Conservation (phyloP, 2,888 invertebrate species). For the Drosophila rubida region DNA sequence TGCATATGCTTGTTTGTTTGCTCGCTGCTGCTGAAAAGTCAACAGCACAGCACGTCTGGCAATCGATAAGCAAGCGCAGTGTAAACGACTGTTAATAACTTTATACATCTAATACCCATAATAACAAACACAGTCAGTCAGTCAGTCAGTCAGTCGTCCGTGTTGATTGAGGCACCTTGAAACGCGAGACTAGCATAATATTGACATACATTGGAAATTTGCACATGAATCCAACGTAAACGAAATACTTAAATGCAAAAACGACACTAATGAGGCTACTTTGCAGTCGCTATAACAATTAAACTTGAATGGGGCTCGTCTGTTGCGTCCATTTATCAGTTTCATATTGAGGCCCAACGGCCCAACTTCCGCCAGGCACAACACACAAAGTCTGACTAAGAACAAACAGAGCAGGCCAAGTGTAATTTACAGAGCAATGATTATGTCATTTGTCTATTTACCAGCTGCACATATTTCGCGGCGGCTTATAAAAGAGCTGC, state of each 20-base stretch:
- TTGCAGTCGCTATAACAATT: conserved; percentile 32
- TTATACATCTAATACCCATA: conserved; percentile 21
- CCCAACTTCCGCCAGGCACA: conserved; percentile 14
- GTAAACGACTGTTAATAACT: conserved; percentile 62
- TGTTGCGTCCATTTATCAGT: conserved; percentile 39
- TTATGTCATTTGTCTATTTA: conserved; percentile 10
- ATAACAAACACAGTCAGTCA: no score
- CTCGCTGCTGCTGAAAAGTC: conserved; percentile 35
- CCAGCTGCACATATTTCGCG: not conserved
- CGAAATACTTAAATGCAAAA: conserved; percentile 19
- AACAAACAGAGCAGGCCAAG: not conserved
- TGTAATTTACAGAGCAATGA: not conserved
- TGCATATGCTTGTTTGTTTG: conserved; percentile 31
- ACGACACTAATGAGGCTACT: conserved; percentile 36
- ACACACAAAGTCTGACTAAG: conserved; percentile 2
- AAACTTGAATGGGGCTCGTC: conserved; percentile 29
- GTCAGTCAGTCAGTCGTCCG: not conserved
- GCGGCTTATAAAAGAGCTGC: not conserved
- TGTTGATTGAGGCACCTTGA: conserved; percentile 62
- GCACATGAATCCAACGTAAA: conserved; percentile 54
- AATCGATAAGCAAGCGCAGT: conserved; percentile 31
- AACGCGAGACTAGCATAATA: conserved; percentile 57
- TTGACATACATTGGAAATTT: conserved; percentile 64
- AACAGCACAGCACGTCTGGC: conserved; percentile 37
- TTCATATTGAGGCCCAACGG: conserved; percentile 36